Evolutionary conservation across 2,888 invertebrate species (phyloP).

Genomic region (Steinernema hermaphroditum): DNA sequence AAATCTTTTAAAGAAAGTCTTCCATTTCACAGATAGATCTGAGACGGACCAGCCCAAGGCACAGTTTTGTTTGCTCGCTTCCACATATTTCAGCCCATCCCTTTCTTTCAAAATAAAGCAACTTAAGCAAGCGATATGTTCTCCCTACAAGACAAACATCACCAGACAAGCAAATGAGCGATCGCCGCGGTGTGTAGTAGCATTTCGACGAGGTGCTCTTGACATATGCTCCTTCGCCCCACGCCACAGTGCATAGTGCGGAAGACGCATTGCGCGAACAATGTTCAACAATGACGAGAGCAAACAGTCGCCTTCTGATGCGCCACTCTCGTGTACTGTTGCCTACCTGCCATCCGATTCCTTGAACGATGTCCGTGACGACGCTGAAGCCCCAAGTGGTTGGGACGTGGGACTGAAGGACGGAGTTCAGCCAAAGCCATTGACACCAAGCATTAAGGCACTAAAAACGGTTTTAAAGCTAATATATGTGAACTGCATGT

Average conservation of each 20-base stretch:
- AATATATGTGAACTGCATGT: too few relatives aligned
- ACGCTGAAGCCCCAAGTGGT: conserved; percentile 58
- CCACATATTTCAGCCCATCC: too few relatives aligned
- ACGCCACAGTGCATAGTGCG: background rate
- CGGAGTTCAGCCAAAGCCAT: conserved; percentile 57
- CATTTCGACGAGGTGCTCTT: conserved; percentile 8
- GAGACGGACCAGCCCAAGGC: too few relatives aligned
- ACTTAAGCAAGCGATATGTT: too few relatives aligned
- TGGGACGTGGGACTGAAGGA: conserved; percentile 60
- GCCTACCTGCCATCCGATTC: conserved; percentile 60
- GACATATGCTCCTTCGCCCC: conserved; percentile 19
- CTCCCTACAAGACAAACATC: background rate
- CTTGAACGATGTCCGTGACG: conserved; percentile 55
- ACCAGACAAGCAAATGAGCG: background rate
- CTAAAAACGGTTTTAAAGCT: too few relatives aligned
- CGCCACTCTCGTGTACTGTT: too few relatives aligned
- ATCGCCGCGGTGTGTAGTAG: conserved; percentile 5
- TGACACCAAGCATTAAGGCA: conserved; percentile 58
- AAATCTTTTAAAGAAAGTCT: too few relatives aligned
- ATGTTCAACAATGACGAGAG: conserved; percentile 15
- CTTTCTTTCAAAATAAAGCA: background rate
- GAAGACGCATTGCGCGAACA: conserved; percentile 26
- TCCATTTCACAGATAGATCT: too few relatives aligned
- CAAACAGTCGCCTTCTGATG: conserved; percentile 10
- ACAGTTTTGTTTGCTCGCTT: too few relatives aligned